Percentiles rank a stretch among this genome's conserved stretches.
Evolutionary conservation across 2,888 invertebrate species (phyloP).

Genomic region (Achlya flavicornis): DNA sequence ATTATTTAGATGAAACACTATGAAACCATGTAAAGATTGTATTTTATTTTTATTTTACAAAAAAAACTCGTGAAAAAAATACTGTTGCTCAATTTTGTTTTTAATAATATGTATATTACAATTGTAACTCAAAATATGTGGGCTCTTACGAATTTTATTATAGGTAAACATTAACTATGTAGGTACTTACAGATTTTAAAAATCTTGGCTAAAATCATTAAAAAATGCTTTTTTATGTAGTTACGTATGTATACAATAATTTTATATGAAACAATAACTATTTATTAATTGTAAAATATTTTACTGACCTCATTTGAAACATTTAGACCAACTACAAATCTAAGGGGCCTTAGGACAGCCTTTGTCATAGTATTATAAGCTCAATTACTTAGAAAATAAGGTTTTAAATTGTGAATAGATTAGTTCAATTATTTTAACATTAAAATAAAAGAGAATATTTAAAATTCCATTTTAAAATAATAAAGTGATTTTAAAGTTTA

Average conservation of each 20-base stretch:
- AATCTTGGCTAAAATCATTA: too few species aligned
- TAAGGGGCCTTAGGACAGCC: slow-evolving; percentile 11
- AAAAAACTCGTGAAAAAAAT: too few species aligned
- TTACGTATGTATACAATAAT: too few species aligned
- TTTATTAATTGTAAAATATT: neutral
- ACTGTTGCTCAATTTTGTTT: too few species aligned
- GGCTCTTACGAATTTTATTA: too few species aligned
- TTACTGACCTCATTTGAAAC: neutral
- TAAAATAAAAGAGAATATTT: neutral
- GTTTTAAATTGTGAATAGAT: neutral
- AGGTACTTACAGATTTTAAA: neutral
- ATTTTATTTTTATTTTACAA: too few species aligned
- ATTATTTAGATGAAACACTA: too few species aligned
- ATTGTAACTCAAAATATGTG: too few species aligned
- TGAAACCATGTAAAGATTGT: too few species aligned
- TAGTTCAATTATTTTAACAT: neutral
- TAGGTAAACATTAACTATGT: neutral
- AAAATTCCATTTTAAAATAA: neutral
- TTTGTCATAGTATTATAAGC: slow-evolving; percentile 10
- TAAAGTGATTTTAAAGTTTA: neutral
- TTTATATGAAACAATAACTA: too few species aligned
- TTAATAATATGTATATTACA: too few species aligned
- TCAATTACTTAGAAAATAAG: slow-evolving; percentile 1
- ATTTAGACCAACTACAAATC: slow-evolving; percentile 1
- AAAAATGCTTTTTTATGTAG: too few species aligned